Evolutionary conservation across 2,888 invertebrate genomes (phyloP).

Genomic region (Dasysyrphus tricinctus): DNA sequence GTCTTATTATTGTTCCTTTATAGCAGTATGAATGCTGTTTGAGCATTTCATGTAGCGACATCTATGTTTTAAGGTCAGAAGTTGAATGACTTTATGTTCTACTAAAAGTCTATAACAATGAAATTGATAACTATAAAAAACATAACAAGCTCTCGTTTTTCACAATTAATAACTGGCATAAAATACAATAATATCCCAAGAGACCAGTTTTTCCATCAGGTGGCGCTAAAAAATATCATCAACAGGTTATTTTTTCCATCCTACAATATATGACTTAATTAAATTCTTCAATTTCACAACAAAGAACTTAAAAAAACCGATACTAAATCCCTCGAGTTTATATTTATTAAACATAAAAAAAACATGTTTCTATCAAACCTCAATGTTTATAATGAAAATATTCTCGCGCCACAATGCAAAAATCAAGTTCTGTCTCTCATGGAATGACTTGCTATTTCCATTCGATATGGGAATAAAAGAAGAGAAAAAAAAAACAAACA

Average conservation of each 20-base stretch:
- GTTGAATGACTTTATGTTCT: background rate
- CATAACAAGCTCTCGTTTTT: background rate
- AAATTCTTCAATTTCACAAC: conserved; percentile 59
- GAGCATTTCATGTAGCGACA: background rate
- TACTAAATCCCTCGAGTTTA: conserved; percentile 21
- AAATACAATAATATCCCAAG: background rate
- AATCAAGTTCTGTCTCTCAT: conserved; percentile 60
- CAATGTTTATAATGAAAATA: conserved; percentile 55
- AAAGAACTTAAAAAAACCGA: conserved; percentile 50
- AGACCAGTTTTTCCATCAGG: conserved; percentile 29
- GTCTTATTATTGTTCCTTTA: too few relatives aligned
- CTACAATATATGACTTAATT: conserved; percentile 45
- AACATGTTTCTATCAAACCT: conserved; percentile 68
- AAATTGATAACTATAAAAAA: background rate
- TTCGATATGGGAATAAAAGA: conserved; percentile 2
- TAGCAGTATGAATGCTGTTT: too few relatives aligned
- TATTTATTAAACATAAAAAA: conserved; percentile 15
- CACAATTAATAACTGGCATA: background rate
- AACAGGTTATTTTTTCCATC: conserved; percentile 23
- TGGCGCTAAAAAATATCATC: conserved; percentile 52
- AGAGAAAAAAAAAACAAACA: conserved; percentile 20
- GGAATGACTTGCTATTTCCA: conserved; percentile 29
- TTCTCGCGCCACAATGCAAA: conserved; percentile 66
- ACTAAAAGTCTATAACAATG: background rate
- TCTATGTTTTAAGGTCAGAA: background rate